Evolutionary conservation across 2,797 vertebrate genomes (phyloP).

Genomic region (Petrocephalus schoutedeni): DNA sequence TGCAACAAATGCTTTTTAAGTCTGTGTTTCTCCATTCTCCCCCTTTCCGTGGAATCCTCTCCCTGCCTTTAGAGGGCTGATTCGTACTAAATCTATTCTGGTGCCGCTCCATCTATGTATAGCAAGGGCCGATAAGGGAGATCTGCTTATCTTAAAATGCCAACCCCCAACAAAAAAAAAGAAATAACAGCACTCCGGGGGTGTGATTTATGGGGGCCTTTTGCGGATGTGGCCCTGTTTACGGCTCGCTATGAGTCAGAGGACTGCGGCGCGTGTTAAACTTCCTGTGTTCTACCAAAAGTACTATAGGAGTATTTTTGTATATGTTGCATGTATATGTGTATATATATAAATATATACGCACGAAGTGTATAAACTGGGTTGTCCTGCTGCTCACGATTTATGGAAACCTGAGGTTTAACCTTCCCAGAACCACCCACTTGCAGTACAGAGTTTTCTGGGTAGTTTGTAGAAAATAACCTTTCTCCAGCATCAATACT

Average conservation of each 20-base stretch:
- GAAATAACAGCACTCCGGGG: constrained; percentile 43
- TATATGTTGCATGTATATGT: neutral
- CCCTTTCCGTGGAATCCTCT: constrained; percentile 35
- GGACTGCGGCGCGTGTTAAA: constrained; percentile 59
- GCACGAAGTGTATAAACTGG: neutral
- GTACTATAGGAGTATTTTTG: constrained; percentile 28
- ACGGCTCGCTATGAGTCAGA: constrained; percentile 55
- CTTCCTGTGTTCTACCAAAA: constrained; percentile 26
- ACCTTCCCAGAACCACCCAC: neutral
- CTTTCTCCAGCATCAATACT: neutral
- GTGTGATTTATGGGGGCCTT: constrained; percentile 41
- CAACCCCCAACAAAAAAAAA: constrained; percentile 43
- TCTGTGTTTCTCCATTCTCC: constrained; percentile 51
- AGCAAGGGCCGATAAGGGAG: constrained; percentile 47
- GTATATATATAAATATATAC: neutral
- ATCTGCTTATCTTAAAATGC: constrained; percentile 24
- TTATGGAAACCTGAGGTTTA: neutral
- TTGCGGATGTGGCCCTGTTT: constrained; percentile 40
- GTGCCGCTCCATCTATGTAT: constrained; percentile 47
- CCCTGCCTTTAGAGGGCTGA: constrained; percentile 40
- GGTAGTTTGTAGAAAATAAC: neutral
- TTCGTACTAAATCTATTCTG: constrained; percentile 48
- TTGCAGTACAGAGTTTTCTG: neutral
- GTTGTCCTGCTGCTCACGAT: neutral
- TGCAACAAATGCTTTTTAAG: constrained; percentile 71